Percentiles rank a stretch among this genome's conserved stretches.
phyloP scores from a whole-genome alignment of 2,797 vertebrate genomes.

The Phylloscopus collybita region DNA sequence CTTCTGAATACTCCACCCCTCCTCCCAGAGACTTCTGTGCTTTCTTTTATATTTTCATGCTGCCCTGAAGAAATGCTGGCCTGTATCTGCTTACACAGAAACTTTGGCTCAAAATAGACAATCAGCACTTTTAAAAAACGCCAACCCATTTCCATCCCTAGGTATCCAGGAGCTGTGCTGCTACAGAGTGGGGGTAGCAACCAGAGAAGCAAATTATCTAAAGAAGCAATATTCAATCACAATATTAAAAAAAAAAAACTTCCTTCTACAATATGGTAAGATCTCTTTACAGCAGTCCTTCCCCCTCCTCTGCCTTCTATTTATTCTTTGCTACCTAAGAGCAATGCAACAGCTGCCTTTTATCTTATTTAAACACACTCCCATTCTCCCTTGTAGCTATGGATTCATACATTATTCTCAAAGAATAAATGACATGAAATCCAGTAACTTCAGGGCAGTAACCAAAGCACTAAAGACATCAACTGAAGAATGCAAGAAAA shows the following conservation, averaged over 20 bases:
- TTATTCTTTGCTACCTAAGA: background rate
- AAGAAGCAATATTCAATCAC: background rate
- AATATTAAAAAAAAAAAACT: background rate
- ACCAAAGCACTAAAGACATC: background rate
- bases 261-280: background rate
- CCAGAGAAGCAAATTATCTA: background rate
- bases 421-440: background rate
- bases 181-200: background rate
- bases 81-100: background rate
- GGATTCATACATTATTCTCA: background rate
- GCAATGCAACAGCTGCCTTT: conserved; percentile 22
- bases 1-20: rapidly evolving
- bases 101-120: background rate
- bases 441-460: background rate
- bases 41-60: background rate
- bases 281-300: background rate
- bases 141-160: background rate
- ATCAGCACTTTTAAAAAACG: background rate
- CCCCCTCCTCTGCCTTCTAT: background rate
- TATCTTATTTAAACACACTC: conserved; percentile 37
- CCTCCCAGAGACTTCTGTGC: background rate
- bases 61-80: background rate
- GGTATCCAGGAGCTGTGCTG: background rate
- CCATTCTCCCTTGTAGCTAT: background rate
- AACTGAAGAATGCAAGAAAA: background rate